A percentile compares a stretch with the other conserved stretches of the same genome.
These are phyloP conservation scores for Oplegnathus fasciatus DNA, from an alignment of 2,113 vertebrate species.

Conservation along the genomic window DNA sequence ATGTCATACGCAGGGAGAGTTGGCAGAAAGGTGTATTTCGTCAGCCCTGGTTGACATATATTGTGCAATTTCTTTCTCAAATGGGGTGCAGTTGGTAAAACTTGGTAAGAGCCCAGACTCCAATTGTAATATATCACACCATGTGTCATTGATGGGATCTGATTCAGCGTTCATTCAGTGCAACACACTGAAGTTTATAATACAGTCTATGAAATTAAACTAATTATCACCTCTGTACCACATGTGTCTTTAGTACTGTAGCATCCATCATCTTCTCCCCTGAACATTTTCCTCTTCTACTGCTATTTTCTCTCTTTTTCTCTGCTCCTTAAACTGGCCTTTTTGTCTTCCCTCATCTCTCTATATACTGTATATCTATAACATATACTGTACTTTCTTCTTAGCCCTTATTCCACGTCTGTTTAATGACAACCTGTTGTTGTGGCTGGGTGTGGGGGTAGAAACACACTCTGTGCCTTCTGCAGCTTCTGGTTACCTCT, in stretches of 20 bases:
- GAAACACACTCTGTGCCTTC: slow-evolving; percentile 42
- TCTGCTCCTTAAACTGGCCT: not conserved
- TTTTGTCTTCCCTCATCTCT: not conserved
- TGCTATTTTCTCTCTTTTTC: not conserved
- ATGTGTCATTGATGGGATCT: not conserved
- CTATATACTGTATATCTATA: not conserved
- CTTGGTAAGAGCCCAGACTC: not conserved
- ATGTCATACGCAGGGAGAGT: not conserved
- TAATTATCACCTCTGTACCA: not conserved
- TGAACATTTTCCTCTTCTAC: not conserved
- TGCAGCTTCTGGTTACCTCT: slow-evolving; percentile 28
- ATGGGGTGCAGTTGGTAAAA: not conserved
- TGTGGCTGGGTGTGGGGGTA: slow-evolving; percentile 32
- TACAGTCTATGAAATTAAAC: not conserved
- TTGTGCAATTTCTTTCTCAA: not conserved
- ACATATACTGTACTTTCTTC: not conserved
- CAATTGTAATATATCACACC: not conserved
- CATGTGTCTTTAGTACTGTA: not conserved
- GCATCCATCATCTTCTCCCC: not conserved
- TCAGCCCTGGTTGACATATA: not conserved
- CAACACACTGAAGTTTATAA: not conserved
- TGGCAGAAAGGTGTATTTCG: not conserved
- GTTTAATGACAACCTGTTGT: slow-evolving; percentile 72
- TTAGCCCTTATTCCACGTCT: slow-evolving; percentile 52
- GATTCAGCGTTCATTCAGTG: not conserved